Conservation (phyloP, 1,140 invertebrate genomes). For the Macrobrachium nipponense region DNA sequence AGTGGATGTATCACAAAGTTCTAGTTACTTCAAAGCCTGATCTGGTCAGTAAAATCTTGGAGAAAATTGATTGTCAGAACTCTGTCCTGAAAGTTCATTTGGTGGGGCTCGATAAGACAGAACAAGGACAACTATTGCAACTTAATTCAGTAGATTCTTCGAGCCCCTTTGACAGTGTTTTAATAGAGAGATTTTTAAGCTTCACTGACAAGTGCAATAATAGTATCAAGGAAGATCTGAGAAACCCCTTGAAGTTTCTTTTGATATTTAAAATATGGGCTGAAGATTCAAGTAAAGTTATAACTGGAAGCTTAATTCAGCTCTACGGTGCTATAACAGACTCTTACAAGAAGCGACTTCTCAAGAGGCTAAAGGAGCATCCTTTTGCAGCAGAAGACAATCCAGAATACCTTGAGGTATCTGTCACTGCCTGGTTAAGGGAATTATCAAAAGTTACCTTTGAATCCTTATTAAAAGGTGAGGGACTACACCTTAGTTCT, state of each 20-base stretch:
- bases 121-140: neutral
- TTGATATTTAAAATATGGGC: slow-evolving; percentile 5
- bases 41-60: neutral
- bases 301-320: neutral
- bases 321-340: slow-evolving; percentile 6
- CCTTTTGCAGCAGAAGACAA: neutral
- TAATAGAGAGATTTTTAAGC: neutral
- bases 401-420: neutral
- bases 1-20: neutral
- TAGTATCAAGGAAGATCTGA: neutral
- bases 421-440: neutral
- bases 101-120: neutral
- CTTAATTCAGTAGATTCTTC: neutral
- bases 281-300: neutral
- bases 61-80: neutral
- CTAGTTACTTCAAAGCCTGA: slow-evolving; percentile 21
- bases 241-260: slow-evolving; percentile 10
- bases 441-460: slow-evolving; percentile 16
- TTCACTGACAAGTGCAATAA: neutral
- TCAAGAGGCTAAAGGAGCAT: neutral
- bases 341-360: neutral
- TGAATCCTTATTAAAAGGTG: neutral
- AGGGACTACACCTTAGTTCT: neutral
- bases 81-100: neutral
- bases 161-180: neutral